A percentile compares a stretch with the other conserved stretches of the same genome.
Conservation (phyloP, 2,888 invertebrate genomes). For the Cheilosia urbana region DNA sequence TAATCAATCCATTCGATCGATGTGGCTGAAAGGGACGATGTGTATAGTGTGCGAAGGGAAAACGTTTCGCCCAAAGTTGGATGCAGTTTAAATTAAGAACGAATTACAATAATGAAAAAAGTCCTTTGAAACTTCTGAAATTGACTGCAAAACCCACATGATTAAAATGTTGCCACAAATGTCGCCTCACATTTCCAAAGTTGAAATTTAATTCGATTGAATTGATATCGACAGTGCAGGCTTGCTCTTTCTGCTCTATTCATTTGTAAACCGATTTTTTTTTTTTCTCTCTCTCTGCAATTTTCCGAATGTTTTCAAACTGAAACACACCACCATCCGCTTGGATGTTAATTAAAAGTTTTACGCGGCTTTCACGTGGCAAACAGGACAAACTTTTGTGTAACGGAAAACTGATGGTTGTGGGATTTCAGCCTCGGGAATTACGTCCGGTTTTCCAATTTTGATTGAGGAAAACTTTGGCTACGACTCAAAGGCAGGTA, state of each 20-base stretch:
- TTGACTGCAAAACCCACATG: not conserved
- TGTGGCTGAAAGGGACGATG: not conserved
- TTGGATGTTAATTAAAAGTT: slow-evolving; percentile 74
- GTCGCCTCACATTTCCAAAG: not conserved
- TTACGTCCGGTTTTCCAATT: slow-evolving; percentile 19
- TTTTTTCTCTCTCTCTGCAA: not conserved
- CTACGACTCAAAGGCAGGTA: slow-evolving; percentile 1
- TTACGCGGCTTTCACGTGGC: slow-evolving; percentile 44
- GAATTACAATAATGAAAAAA: not conserved
- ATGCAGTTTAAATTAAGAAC: slow-evolving; percentile 35
- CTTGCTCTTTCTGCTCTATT: not conserved
- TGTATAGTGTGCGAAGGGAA: slow-evolving; percentile 13
- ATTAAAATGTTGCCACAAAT: slow-evolving; percentile 22
- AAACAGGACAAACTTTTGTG: not conserved
- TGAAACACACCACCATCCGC: not conserved
- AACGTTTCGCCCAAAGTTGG: slow-evolving; percentile 26
- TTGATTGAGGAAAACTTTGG: slow-evolving; percentile 8
- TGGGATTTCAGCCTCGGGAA: slow-evolving; percentile 29
- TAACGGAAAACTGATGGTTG: slow-evolving; percentile 15
- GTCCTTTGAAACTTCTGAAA: slow-evolving; percentile 3
- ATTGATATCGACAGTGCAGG: slow-evolving; percentile 29
- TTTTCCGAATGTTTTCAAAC: not conserved
- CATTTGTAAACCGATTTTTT: not conserved
- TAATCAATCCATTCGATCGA: slow-evolving; percentile 13
- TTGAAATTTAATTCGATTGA: slow-evolving; percentile 25